A percentile compares a stretch with the other conserved stretches of the same genome.
Conservation (phyloP, 2,113 vertebrate species). For the Coptodon bakossiorum region DNA sequence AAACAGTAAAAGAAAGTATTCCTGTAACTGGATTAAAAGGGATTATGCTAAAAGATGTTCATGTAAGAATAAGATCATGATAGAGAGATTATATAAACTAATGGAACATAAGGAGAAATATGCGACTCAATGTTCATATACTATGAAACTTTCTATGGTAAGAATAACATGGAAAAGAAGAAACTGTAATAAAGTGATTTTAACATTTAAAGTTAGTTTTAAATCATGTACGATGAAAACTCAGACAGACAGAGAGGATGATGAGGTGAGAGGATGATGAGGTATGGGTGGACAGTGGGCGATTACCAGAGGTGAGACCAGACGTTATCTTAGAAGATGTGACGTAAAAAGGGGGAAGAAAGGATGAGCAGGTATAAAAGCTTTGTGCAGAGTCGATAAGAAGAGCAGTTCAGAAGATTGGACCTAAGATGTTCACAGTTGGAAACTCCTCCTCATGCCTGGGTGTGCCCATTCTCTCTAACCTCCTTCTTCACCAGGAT, state of each 20-base stretch:
- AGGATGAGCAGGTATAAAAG: accelerated
- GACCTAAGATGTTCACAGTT: background rate
- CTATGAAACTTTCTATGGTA: background rate
- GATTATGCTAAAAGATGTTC: background rate
- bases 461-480: background rate
- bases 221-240: background rate
- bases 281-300: background rate
- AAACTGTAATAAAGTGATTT: background rate
- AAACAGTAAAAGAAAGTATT: background rate
- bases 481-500: background rate
- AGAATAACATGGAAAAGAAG: background rate
- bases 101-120: background rate
- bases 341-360: background rate
- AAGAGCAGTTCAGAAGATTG: accelerated
- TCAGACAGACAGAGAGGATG: background rate
- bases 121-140: background rate
- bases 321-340: background rate
- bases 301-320: background rate
- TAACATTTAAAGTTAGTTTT: background rate
- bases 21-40: background rate
- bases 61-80: background rate
- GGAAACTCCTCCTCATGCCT: background rate
- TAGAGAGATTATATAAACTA: background rate
- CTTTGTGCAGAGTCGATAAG: background rate
- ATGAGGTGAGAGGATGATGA: background rate